These are phyloP conservation scores for Microtus montanus DNA, from an alignment of 2,113 vertebrate genomes.

Conservation along the genomic window DNA sequence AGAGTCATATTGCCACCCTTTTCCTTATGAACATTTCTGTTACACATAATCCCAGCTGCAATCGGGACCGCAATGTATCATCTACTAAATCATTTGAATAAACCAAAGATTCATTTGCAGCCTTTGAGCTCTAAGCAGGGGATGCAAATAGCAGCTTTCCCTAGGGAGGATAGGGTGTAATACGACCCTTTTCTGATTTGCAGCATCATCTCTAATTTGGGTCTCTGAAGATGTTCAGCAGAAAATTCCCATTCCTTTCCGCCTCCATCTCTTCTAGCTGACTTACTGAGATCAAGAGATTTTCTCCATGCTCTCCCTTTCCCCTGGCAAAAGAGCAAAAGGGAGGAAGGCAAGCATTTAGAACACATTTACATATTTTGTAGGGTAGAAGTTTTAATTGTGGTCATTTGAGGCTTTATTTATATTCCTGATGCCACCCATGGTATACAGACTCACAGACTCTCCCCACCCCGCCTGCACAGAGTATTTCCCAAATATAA, in stretches of 20 bases:
- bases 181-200: constrained; percentile 40
- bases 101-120: constrained; percentile 12
- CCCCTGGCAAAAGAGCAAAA: background rate
- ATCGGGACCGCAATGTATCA: background rate
- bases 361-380: background rate
- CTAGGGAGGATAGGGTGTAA: background rate
- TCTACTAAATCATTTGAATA: constrained; percentile 59
- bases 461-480: rapidly evolving
- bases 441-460: background rate
- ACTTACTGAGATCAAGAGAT: background rate
- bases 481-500: background rate
- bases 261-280: background rate
- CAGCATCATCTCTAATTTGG: background rate
- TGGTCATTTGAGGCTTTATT: background rate
- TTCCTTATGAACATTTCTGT: background rate
- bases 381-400: background rate
- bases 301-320: background rate
- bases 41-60: background rate
- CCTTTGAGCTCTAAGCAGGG: background rate
- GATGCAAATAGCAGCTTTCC: constrained; percentile 59
- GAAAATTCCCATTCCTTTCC: background rate
- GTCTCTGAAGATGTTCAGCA: background rate
- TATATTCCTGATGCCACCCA: background rate
- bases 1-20: background rate
- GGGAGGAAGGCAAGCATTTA: background rate